Conservation (phyloP, 2,113 vertebrate species). For the Neofelis nebulosa region DNA sequence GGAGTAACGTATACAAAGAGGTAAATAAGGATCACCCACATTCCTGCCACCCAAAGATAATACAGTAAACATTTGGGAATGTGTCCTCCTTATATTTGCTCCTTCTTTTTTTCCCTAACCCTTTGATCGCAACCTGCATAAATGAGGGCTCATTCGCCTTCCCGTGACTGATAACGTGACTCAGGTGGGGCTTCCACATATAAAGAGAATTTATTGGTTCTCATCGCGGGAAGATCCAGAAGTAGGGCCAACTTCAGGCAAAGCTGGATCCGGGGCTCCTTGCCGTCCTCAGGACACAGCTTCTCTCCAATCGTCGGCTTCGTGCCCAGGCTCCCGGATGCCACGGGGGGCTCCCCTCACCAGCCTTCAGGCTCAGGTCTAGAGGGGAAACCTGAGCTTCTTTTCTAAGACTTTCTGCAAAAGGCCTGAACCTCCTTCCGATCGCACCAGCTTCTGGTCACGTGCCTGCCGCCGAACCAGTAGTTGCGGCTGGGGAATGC, state of each 20-base stretch:
- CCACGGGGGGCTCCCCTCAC: not conserved
- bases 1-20: not conserved
- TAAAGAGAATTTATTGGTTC: not conserved
- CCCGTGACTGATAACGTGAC: not conserved
- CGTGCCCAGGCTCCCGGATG: not conserved
- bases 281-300: too few species aligned
- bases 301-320: not conserved
- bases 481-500: rapidly evolving
- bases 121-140: not conserved
- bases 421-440: not conserved
- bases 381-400: not conserved
- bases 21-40: not conserved
- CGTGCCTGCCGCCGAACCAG: not conserved
- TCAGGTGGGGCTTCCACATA: not conserved
- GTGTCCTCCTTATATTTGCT: not conserved
- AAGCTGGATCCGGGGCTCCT: not conserved
- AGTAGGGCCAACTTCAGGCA: not conserved
- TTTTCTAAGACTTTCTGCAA: not conserved
- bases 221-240: not conserved
- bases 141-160: not conserved
- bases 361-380: not conserved
- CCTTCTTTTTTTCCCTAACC: not conserved
- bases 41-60: not conserved
- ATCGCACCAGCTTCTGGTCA: not conserved
- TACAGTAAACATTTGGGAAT: not conserved